phyloP scores from a whole-genome alignment of 2,888 invertebrate species.

The Drosophila cracens region DNA sequence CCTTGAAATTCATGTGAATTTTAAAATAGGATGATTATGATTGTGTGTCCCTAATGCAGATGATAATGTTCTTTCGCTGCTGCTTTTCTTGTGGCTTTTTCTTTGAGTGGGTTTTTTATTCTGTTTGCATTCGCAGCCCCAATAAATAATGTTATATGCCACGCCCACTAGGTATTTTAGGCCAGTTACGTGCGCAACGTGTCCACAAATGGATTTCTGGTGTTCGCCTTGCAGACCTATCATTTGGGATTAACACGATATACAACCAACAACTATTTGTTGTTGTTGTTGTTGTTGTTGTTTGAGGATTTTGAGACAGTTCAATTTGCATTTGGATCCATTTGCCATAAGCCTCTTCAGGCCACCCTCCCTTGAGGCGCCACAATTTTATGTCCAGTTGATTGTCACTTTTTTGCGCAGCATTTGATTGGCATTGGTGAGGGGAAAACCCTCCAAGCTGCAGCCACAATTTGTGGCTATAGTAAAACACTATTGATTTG shows the following conservation, averaged over 20 bases:
- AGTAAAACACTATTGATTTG: not conserved
- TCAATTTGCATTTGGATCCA: constrained; percentile 52
- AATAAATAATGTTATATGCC: constrained; percentile 38
- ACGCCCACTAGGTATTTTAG: constrained; percentile 36
- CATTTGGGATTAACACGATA: constrained; percentile 13
- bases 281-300: constrained; percentile 6
- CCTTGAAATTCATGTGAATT: constrained; percentile 78
- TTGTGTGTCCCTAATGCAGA: constrained; percentile 20
- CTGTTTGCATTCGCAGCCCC: constrained; percentile 2
- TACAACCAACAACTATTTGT: not conserved
- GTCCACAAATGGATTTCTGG: constrained; percentile 52
- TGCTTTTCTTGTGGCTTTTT: not conserved
- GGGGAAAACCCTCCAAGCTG: not conserved
- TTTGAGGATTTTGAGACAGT: constrained; percentile 34
- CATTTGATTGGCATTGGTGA: constrained; percentile 35
- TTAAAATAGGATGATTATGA: constrained; percentile 39
- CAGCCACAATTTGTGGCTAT: not conserved
- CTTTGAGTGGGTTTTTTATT: not conserved
- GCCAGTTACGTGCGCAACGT: constrained; percentile 53
- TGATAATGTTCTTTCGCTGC: constrained; percentile 12
- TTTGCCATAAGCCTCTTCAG: constrained; percentile 15
- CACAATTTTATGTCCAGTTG: constrained; percentile 17
- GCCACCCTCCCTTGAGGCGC: not conserved
- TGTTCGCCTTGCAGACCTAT: constrained; percentile 10
- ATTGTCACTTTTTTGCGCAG: constrained; percentile 28